Evolutionary conservation across 2,113 vertebrate genomes (phyloP).

Genomic region (Dermatemys mawii): DNA sequence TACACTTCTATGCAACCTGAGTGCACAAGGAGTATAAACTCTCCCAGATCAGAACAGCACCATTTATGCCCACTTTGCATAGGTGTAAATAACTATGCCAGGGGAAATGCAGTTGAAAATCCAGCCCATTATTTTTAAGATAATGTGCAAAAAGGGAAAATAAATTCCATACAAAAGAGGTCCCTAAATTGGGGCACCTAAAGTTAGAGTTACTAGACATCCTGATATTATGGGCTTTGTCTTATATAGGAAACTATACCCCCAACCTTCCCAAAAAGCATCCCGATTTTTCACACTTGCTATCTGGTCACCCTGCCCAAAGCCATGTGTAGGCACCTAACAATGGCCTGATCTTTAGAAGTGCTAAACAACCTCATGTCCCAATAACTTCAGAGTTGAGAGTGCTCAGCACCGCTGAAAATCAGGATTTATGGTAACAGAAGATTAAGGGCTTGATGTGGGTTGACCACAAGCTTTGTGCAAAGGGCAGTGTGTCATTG

Average conservation of each 20-base stretch:
- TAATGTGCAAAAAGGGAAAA: constrained; percentile 3
- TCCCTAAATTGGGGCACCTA: background rate
- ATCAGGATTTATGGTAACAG: background rate
- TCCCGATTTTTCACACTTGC: too few relatives aligned
- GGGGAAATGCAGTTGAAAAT: fast-evolving
- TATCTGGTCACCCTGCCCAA: too few relatives aligned
- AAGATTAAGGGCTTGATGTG: fast-evolving
- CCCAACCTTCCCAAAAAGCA: too few relatives aligned
- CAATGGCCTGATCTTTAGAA: background rate
- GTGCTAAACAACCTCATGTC: background rate
- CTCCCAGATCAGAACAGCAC: background rate
- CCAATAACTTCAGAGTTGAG: fast-evolving
- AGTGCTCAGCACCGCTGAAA: background rate
- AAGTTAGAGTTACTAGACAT: background rate
- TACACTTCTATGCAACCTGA: background rate
- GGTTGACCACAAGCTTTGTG: fast-evolving
- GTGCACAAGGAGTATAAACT: background rate
- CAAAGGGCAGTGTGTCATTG: fast-evolving
- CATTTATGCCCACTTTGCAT: background rate
- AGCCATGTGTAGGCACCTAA: background rate
- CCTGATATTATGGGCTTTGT: too few relatives aligned
- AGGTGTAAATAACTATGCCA: background rate
- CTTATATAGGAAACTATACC: too few relatives aligned
- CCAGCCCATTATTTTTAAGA: background rate
- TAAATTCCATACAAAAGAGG: fast-evolving